Evolutionary conservation across 2,797 vertebrate species (phyloP), one percentile per base, ranked within the genome.

Genomic region (Aulostomus chinensis): DNA sequence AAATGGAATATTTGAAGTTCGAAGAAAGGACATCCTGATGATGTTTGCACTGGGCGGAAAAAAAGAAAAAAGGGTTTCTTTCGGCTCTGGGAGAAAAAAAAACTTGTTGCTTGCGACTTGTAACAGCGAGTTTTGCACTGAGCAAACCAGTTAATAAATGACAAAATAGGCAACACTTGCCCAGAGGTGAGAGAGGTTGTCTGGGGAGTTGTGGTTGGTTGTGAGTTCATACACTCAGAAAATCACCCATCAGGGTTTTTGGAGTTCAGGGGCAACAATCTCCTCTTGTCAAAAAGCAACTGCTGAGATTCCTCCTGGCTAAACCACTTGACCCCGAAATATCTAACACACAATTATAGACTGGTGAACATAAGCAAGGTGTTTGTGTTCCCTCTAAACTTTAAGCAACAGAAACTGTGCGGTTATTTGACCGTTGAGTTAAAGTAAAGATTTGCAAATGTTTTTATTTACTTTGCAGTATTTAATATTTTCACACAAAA

Each of bases 131-230:
- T 55, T 40, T 41, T 38, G 46, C 48, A 69, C 49, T 35, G 48
- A 56, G 59, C 10, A 28, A 74, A 66, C 54, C 52, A 72, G 68
- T 69, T 79, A 67, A 77, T 76, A 83, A 74, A 80, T 29, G 53
- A 51, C 36, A 68, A 71, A 78, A 66, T 53, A 42, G 50, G 52
- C 54, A 61, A 61, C 18, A 8, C 52, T 72, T n/a, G 71, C 76
- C 76, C 65, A 31, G 49, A 80, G 78, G 67, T 78, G 57, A 55
- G 41, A 73, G 29, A n/a, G 60, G 25, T 1, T 39, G 41, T 45
- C 52, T 61, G 54, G 39, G 43, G 62, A 58, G 60, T 53, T 6
- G 10, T 51, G 62, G 56, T 61, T 65, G 68, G 57, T n/a, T n/a
- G n/a, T n/a, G n/a, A n/a, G n/a, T n/a, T n/a, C n/a, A n/a, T n/a